Conservation (phyloP, 2,113 vertebrate species). For the Salvator merianae region DNA sequence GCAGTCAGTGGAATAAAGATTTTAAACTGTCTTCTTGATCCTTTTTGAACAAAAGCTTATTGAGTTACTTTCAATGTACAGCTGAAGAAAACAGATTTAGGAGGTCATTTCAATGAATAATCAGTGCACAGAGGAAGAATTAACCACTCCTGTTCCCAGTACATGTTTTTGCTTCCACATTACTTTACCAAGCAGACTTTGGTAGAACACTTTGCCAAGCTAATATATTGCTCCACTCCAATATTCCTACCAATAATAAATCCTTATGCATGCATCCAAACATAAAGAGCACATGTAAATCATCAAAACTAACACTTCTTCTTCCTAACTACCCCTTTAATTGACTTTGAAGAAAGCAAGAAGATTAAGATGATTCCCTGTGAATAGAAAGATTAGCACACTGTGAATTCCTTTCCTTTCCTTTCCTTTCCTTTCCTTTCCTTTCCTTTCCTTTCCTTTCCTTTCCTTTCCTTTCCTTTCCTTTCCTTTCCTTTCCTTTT, state of each 20-base stretch:
- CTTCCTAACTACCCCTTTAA: not conserved
- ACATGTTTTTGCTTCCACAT: not conserved
- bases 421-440: not conserved
- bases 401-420: not conserved
- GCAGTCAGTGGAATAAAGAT: not conserved
- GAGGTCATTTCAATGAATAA: not conserved
- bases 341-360: not conserved
- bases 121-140: not conserved
- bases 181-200: not conserved
- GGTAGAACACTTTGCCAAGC: not conserved
- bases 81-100: not conserved
- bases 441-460: not conserved
- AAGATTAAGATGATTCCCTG: not conserved
- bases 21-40: too few species aligned
- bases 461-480: not conserved
- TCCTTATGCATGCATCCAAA: not conserved
- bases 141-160: not conserved
- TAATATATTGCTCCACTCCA: not conserved
- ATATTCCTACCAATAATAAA: not conserved
- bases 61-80: not conserved
- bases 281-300: not conserved
- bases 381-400: not conserved
- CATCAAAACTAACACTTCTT: too few species aligned
- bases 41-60: not conserved
- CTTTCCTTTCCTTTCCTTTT: not conserved